Base-by-base conservation (phyloP, 2,888 invertebrate species). In the Archips xylosteana region DNA sequence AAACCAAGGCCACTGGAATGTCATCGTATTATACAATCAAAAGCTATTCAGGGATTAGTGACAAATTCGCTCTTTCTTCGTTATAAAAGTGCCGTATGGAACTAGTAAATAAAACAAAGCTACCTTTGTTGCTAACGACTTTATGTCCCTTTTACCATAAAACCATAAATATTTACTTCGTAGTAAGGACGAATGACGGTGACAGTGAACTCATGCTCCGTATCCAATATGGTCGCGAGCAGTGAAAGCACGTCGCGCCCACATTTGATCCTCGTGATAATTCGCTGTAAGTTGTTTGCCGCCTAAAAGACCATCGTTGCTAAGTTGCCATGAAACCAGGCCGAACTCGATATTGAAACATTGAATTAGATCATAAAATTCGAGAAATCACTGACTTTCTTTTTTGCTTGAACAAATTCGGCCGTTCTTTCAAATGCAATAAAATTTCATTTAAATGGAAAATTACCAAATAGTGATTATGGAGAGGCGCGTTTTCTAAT, bases 311-410 rank as follows among this genome's bases (percentile, higher is more conserved):
- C 61, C 67, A 74, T 66, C 62, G 60, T 64, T 61, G 49, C 13
- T 59, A 57, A 60, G 34, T 64, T 47, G 66, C 57, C 60, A 64
- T 59, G 45, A 69, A 79, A 76, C 76, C 75, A 74, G 77, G 77
- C 61, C 77, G 75, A 75, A 70, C 71, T 71, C 72, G 66, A 78
- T 78, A 79, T 80, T 78, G 76, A 78, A 78, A 74, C 75, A 70
- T 73, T 74, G 75, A 79, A 79, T 78, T 80, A 75, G 72, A 68
- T 67, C 61, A 72, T 67, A 70, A 74, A 74, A 75, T 62, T 74
- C 75, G 73, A 75, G 70, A 75, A 76, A 74, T 76, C 67, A 71
- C 71, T 72, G 76, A 77, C 75, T 78, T 76, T 75, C 75, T 60
- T 75, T 76, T 68, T 68, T 73, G 32, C 47, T 59, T 63, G 34